phyloP scores from a whole-genome alignment of 2,888 invertebrate species.

The Drosophila melanosoma region DNA sequence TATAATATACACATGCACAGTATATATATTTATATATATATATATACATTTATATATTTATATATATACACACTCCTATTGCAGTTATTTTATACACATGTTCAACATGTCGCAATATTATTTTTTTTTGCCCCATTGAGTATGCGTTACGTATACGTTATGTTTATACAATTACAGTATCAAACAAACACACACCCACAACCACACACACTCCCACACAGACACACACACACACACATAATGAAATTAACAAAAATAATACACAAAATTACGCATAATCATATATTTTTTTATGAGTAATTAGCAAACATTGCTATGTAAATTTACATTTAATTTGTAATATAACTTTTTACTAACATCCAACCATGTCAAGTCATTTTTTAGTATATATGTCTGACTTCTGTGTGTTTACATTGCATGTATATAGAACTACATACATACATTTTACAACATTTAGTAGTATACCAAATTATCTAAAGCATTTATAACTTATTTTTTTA shows the following conservation, averaged over 20 bases:
- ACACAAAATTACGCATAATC: slow-evolving; percentile 58
- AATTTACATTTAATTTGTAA: slow-evolving; percentile 46
- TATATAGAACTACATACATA: neutral
- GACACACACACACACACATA: slow-evolving; percentile 23
- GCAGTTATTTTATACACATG: slow-evolving; percentile 55
- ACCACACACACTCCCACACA: neutral
- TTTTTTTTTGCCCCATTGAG: slow-evolving; percentile 46
- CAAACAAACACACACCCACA: slow-evolving; percentile 13
- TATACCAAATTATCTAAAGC: neutral
- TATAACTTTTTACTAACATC: slow-evolving; percentile 37
- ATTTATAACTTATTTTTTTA: neutral
- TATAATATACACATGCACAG: slow-evolving; percentile 1
- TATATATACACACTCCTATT: slow-evolving; percentile 17
- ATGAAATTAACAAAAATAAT: slow-evolving; percentile 49
- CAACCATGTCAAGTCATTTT: slow-evolving; percentile 40
- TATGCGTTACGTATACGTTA: slow-evolving; percentile 30
- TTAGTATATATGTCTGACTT: slow-evolving; percentile 14
- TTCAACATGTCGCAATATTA: slow-evolving; percentile 60
- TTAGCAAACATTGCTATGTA: slow-evolving; percentile 53
- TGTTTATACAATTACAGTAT: slow-evolving; percentile 4
- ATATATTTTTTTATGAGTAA: slow-evolving; percentile 43
- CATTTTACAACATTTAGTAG: slow-evolving; percentile 7
- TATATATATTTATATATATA: neutral
- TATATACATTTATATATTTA: neutral
- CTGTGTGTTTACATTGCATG: slow-evolving; percentile 34